Evolutionary conservation across 2,113 vertebrate genomes (phyloP).

Genomic region (Mesoclemmys tuberculata): DNA sequence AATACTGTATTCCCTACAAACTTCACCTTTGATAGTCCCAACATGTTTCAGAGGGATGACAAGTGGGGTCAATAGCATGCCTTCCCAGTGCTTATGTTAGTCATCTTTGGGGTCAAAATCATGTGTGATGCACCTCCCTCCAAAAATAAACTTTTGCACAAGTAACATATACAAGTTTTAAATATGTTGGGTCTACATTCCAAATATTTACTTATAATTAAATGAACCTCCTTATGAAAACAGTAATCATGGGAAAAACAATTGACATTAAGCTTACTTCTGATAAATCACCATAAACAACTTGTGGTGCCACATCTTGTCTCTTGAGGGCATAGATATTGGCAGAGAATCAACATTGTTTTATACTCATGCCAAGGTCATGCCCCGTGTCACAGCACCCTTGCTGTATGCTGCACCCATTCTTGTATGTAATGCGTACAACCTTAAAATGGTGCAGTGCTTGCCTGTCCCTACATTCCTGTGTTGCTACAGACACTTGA

Average conservation of each 20-base stretch:
- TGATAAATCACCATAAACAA: background rate
- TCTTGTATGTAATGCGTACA: background rate
- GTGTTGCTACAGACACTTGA: background rate
- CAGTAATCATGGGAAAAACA: background rate
- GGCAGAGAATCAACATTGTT: background rate
- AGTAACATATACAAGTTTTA: background rate
- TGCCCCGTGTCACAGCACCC: background rate
- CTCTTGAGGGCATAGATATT: background rate
- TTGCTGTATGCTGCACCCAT: background rate
- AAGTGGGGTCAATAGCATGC: background rate
- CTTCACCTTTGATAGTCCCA: background rate
- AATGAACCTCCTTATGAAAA: background rate
- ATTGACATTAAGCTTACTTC: background rate
- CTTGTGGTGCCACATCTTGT: background rate
- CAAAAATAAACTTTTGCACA: background rate
- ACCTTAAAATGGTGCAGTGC: background rate
- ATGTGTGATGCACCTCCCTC: background rate
- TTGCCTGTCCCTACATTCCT: background rate
- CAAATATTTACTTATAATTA: background rate
- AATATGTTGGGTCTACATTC: background rate
- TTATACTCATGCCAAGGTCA: background rate
- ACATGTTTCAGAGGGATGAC: background rate
- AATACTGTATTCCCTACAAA: background rate
- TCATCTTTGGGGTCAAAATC: background rate
- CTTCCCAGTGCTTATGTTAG: background rate